Conservation (phyloP, 2,797 vertebrate species). For the Mormyrus hasselquistii region DNA sequence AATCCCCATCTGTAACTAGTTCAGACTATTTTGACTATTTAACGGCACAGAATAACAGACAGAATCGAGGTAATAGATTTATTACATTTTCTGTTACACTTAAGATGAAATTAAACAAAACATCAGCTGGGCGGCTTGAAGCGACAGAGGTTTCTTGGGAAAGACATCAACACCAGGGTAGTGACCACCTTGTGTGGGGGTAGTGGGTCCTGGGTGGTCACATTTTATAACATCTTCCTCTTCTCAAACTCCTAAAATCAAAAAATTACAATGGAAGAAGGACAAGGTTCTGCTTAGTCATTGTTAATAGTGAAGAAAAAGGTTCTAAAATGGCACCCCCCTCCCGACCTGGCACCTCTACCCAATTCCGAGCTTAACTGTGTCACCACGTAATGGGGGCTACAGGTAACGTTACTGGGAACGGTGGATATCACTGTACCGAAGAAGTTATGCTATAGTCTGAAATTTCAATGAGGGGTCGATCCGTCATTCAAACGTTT, state of each 20-base stretch:
- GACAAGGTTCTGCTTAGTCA: slow-evolving; percentile 42
- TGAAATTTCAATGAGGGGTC: slow-evolving; percentile 13
- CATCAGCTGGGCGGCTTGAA: slow-evolving; percentile 8
- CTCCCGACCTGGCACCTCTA: not conserved
- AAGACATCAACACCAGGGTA: not conserved
- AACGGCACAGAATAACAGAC: not conserved
- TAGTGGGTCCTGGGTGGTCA: slow-evolving; percentile 24
- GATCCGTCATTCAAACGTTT: slow-evolving; percentile 63
- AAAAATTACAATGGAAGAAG: slow-evolving; percentile 33
- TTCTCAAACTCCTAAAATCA: slow-evolving; percentile 90
- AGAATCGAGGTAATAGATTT: slow-evolving; percentile 18
- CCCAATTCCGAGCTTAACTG: not conserved
- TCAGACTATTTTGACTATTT: not conserved
- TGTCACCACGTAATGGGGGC: not conserved
- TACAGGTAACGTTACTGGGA: not conserved
- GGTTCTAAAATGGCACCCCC: not conserved
- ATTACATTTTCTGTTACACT: slow-evolving; percentile 16
- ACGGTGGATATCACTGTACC: not conserved
- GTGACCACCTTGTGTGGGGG: slow-evolving; percentile 23
- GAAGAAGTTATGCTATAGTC: not conserved
- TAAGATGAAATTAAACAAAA: slow-evolving; percentile 22
- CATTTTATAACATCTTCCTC: slow-evolving; percentile 85
- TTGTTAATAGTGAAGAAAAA: slow-evolving; percentile 28
- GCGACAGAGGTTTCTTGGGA: not conserved
- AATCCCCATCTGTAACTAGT: not conserved